Base-by-base conservation (phyloP, 2,113 vertebrate species). In the Colossoma macropomum region DNA sequence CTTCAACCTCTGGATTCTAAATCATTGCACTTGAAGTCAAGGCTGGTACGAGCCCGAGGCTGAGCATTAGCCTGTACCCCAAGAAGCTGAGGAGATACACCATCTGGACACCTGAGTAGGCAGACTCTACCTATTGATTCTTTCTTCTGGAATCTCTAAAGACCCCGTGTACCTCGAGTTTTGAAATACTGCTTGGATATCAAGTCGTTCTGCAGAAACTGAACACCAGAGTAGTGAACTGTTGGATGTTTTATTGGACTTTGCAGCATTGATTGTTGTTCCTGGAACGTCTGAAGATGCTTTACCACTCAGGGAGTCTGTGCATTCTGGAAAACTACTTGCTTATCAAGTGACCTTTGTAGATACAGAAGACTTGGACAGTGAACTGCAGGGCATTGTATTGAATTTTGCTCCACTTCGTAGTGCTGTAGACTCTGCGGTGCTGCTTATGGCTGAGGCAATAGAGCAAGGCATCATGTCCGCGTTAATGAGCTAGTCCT, bases 161-260 rank as follows among this genome's bases (percentile, higher is more conserved):
- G 34, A 15, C 8, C 19, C 59, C 12, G 23, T 27, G 28, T n/a
- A 15, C 23, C 25, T 21, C 13, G 38, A 45, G 13, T 45, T 71
- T n/a, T 25, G 23, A 71, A 71, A 71, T 71, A 25, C 21, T 71
- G 28, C 34, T 23, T 19, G 17, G 8, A 70, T 34, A 19, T 80
- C n/a, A 72, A 30, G 34, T 72, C 9, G 10, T 80, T 80, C 38
- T 71, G n/a, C 56, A 28, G 34, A 80, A 80, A 62, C 54, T 11
- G 27, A 60, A 48, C 68, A 17, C 15, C 4, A 2, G 9, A 7
- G 32, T 23, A 27, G 23, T 52, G 48, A 79, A 32, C 48, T 9
- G 1, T 34, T 59, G 19, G 25, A 19, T 52, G 52, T 70, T 70
- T 80, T 80, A 65, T 27, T 41, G 4, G 27, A 59, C 27, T 79